Percentiles rank a stretch among this genome's conserved stretches.
phyloP scores from a whole-genome alignment of 2,797 vertebrate genomes.

The Sebastes umbrosus region DNA sequence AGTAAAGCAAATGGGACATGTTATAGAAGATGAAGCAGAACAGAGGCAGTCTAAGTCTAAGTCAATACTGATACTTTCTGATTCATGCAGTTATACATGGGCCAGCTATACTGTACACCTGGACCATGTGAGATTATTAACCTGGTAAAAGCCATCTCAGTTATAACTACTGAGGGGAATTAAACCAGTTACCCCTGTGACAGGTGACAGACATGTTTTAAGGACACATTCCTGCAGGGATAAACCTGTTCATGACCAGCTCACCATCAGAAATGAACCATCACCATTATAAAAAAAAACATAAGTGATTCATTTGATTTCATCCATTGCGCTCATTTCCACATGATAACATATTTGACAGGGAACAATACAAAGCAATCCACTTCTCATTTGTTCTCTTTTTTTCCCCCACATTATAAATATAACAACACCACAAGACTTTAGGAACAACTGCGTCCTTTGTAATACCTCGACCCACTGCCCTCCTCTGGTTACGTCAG shows the following conservation, averaged over 20 bases:
- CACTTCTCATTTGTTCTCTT: background rate
- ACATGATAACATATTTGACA: background rate
- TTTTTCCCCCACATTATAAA: background rate
- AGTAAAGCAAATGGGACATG: too few species aligned
- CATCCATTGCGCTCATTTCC: background rate
- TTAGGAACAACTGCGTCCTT: constrained; percentile 5
- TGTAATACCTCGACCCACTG: background rate
- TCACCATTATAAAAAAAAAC: background rate
- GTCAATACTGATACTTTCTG: background rate
- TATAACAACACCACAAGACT: background rate
- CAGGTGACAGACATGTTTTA: background rate
- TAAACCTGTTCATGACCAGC: background rate
- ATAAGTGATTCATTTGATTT: background rate
- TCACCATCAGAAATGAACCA: background rate
- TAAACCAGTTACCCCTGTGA: background rate
- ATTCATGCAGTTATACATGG: background rate
- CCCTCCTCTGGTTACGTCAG: background rate
- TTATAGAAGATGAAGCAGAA: too few species aligned
- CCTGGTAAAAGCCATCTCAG: background rate
- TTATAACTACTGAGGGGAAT: background rate
- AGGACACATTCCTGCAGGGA: background rate
- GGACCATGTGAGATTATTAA: background rate
- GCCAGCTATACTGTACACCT: background rate
- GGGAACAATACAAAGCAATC: background rate
- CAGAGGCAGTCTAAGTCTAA: too few species aligned